Evolutionary conservation across 2,888 invertebrate genomes (phyloP).

Genomic region (Seladonia tumulorum): DNA sequence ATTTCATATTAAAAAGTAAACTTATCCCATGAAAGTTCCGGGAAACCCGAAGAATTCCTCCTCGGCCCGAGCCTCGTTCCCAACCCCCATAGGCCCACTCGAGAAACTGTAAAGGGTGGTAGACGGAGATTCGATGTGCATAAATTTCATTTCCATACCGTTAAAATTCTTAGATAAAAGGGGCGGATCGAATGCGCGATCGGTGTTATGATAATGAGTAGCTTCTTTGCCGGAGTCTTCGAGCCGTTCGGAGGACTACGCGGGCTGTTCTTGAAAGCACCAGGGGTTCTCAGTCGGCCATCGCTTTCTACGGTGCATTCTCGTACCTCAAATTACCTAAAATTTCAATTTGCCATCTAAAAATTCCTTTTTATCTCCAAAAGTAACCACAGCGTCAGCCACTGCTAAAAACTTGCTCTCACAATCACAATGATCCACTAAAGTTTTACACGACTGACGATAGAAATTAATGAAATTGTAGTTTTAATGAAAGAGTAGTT

Average conservation of each 20-base stretch:
- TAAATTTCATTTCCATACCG: constrained; percentile 74
- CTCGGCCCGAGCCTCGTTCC: background rate
- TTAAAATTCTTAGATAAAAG: constrained; percentile 74
- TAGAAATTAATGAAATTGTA: too few relatives aligned
- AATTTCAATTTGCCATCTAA: background rate
- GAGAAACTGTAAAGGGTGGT: constrained; percentile 20
- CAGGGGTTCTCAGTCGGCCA: constrained; percentile 53
- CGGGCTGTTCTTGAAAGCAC: constrained; percentile 46
- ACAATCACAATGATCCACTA: too few relatives aligned
- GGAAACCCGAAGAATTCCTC: background rate
- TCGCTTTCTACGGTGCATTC: background rate
- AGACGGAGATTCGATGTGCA: constrained; percentile 56
- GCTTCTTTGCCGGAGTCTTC: constrained; percentile 58
- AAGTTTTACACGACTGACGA: too few relatives aligned
- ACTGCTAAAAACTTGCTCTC: too few relatives aligned
- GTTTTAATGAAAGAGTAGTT: too few relatives aligned
- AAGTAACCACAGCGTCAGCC: too few relatives aligned
- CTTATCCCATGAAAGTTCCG: background rate
- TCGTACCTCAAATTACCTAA: background rate
- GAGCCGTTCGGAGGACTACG: constrained; percentile 53
- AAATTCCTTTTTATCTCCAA: too few relatives aligned
- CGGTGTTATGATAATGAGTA: constrained; percentile 77
- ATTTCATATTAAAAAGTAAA: constrained; percentile 9
- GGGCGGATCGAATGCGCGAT: constrained; percentile 75
- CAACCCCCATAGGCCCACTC: constrained; percentile 3